Base-by-base conservation (phyloP, 2,888 invertebrate genomes). In the Cantharis flavilabris region DNA sequence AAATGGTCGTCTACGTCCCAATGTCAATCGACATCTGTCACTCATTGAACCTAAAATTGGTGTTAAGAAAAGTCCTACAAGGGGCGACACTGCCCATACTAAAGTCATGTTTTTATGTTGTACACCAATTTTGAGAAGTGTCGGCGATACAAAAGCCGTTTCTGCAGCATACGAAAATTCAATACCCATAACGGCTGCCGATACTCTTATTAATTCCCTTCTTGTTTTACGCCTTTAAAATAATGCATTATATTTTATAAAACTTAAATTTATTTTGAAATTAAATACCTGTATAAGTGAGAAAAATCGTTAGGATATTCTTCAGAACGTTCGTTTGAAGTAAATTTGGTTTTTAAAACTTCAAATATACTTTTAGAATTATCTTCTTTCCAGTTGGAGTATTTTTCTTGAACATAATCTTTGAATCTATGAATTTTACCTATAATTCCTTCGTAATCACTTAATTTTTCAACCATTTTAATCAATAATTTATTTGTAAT, bases 121-220 rank as follows among this genome's bases (percentile, higher is more conserved):
- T 1, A 98, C 96, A 5, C 98, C 97, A 81, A 98, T 96, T 89
- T 97, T 96, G 3, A 98, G 91, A 13, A 98, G 90, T 0, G 97
- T 97, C 1, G 98, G 98, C 0, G 97, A 98, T 0, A 98, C 98
- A 88, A 98, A 98, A 0, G 98, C 98, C 0, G 98, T 98, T 89
- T 98, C 98, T 0, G 98, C 98, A 0, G 98, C 97, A 86, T 98
- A 98, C 0, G 98, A 97, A 88, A 98, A 97, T 87, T 98, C 98
- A 76, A 98, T 98, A 1, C 98, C 98, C 95, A 97, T 98, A 0
- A 98, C 98, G 0, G 97, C 97, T 0, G 97, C 95, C 18, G 97
- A 98, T 81, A 98, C 93, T 10, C 96, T 91, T 81, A 97, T 92
- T 82, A 98, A 89, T 87, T 98, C 97, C 71, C 91, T 89, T 16